Percentiles rank a stretch among this genome's conserved stretches.
phyloP scores from a whole-genome alignment of 2,797 vertebrate species.

The Distichodus sexfasciatus region DNA sequence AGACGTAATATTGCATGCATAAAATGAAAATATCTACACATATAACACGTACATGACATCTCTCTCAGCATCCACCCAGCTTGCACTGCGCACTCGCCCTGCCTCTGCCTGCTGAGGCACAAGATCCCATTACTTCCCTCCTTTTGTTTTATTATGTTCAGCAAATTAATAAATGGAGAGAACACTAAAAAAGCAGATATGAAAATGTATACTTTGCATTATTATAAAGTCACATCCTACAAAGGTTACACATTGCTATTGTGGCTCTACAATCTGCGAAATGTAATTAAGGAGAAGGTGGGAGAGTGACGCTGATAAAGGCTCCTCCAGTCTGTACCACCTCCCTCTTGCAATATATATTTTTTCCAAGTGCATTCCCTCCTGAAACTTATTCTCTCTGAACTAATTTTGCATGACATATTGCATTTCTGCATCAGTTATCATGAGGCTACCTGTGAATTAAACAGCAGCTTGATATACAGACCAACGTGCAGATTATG shows the following conservation, averaged over 20 bases:
- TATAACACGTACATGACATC: neutral
- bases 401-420: slow-evolving; percentile 84
- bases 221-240: slow-evolving; percentile 80
- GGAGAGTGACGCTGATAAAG: slow-evolving; percentile 71
- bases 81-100: slow-evolving; percentile 70
- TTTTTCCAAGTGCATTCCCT: slow-evolving; percentile 43
- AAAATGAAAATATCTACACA: neutral
- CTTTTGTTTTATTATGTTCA: slow-evolving; percentile 84
- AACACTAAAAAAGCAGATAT: slow-evolving; percentile 75
- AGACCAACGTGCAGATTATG: slow-evolving; percentile 71
- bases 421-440: slow-evolving; percentile 80
- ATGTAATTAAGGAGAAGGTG: slow-evolving; percentile 78
- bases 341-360: slow-evolving; percentile 69
- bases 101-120: slow-evolving; percentile 71
- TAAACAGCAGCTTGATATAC: slow-evolving; percentile 72
- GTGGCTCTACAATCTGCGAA: slow-evolving; percentile 77
- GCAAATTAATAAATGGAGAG: slow-evolving; percentile 83
- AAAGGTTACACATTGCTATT: slow-evolving; percentile 83
- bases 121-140: slow-evolving; percentile 71
- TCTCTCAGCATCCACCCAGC: neutral
- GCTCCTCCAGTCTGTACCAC: slow-evolving; percentile 70
- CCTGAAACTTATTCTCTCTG: slow-evolving; percentile 79
- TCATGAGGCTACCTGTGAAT: slow-evolving; percentile 80
- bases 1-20: neutral
- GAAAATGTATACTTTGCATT: slow-evolving; percentile 84